These are phyloP conservation scores for Xiphias gladius DNA, from an alignment of 2,113 vertebrate species.

Conservation along the genomic window DNA sequence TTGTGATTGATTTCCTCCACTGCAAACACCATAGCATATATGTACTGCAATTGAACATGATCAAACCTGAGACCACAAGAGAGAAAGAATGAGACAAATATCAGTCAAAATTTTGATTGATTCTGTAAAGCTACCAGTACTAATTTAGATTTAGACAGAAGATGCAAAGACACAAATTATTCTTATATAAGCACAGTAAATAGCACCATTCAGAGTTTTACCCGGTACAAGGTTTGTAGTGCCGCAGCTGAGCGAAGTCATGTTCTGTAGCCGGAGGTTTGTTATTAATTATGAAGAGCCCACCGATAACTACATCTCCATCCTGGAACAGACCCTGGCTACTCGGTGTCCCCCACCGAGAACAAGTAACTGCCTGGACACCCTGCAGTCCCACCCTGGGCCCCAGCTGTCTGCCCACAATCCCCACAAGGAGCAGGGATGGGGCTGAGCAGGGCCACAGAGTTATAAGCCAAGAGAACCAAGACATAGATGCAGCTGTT, in stretches of 20 bases:
- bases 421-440: constrained; percentile 54
- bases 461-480: constrained; percentile 40
- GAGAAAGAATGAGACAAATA: constrained; percentile 4
- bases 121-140: too few species aligned
- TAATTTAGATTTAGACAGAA: not conserved
- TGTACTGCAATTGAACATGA: constrained; percentile 73
- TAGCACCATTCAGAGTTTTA: constrained; percentile 52
- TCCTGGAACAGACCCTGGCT: constrained; percentile 76
- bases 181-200: not conserved
- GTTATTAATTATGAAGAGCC: constrained; percentile 76
- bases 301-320: constrained; percentile 82
- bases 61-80: constrained; percentile 69
- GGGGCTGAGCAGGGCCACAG: constrained; percentile 38
- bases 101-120: not conserved
- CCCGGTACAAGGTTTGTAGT: constrained; percentile 71
- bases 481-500: constrained; percentile 55
- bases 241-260: constrained; percentile 60
- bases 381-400: constrained; percentile 36
- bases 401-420: constrained; percentile 55
- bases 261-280: constrained; percentile 50
- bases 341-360: constrained; percentile 46
- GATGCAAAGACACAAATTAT: not conserved
- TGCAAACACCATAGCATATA: constrained; percentile 82
- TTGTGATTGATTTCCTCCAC: constrained; percentile 85
- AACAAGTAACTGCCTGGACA: constrained; percentile 61